Evolutionary conservation across 2,888 invertebrate species (phyloP).

Genomic region (Stictocephala bisonia): DNA sequence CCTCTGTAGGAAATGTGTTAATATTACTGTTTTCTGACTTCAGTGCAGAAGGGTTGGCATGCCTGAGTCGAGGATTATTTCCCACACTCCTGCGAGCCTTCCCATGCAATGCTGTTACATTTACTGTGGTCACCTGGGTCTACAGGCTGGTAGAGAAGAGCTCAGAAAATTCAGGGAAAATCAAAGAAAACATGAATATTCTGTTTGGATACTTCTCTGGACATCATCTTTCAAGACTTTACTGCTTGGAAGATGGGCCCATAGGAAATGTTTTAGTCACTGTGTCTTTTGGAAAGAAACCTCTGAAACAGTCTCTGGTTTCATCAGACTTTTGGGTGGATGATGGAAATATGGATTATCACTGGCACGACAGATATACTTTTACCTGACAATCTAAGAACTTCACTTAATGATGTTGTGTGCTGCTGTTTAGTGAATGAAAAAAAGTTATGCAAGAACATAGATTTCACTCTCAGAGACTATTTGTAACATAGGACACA

Average conservation of each 20-base stretch:
- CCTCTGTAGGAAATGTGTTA: too few relatives aligned
- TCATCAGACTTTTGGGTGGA: conserved; percentile 26
- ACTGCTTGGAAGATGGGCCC: too few relatives aligned
- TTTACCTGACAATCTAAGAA: too few relatives aligned
- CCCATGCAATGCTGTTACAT: conserved; percentile 93
- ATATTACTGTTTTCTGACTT: too few relatives aligned
- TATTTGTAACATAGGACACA: too few relatives aligned
- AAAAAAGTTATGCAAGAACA: too few relatives aligned
- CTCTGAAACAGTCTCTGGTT: conserved; percentile 5
- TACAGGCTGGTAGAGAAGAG: conserved; percentile 66
- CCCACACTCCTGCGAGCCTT: conserved; percentile 89
- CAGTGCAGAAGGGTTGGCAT: conserved; percentile 73
- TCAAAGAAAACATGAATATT: neutral
- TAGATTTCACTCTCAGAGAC: too few relatives aligned
- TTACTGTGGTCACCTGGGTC: conserved; percentile 86
- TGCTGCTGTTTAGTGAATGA: too few relatives aligned
- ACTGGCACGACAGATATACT: too few relatives aligned
- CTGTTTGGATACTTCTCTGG: neutral
- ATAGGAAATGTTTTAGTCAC: neutral
- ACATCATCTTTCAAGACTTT: too few relatives aligned
- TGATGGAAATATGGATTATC: too few relatives aligned
- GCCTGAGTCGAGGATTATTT: conserved; percentile 79
- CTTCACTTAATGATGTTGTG: too few relatives aligned
- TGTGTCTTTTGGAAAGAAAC: neutral
- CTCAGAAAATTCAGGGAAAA: neutral